phyloP scores from a whole-genome alignment of 2,797 vertebrate species.

The Cirrhinus mrigala region DNA sequence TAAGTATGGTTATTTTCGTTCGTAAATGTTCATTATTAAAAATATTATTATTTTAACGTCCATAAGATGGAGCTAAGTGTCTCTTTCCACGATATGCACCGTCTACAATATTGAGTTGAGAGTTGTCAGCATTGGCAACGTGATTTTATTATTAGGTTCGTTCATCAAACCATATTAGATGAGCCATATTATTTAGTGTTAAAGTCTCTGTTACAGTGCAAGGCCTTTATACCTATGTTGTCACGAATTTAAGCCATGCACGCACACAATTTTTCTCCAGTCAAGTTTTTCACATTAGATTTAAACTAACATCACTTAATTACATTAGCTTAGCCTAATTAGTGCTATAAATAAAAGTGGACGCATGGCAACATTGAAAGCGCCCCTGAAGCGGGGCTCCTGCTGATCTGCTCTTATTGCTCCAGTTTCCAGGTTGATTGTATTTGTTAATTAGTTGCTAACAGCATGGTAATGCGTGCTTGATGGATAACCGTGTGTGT shows the following conservation, averaged over 20 bases:
- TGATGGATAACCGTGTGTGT: slow-evolving; percentile 78
- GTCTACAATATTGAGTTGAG: background rate
- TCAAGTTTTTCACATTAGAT: slow-evolving; percentile 9
- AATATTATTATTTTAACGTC: slow-evolving; percentile 25
- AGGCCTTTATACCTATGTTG: background rate
- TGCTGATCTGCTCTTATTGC: slow-evolving; percentile 71
- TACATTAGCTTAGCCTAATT: slow-evolving; percentile 58
- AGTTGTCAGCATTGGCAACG: background rate
- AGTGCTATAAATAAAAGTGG: slow-evolving; percentile 56
- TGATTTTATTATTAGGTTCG: background rate
- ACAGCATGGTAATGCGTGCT: slow-evolving; percentile 77
- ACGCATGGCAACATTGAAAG: slow-evolving; percentile 29
- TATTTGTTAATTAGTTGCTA: slow-evolving; percentile 84
- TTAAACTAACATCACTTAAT: slow-evolving; percentile 37
- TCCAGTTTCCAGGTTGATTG: slow-evolving; percentile 76
- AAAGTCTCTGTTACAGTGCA: background rate
- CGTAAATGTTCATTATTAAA: background rate
- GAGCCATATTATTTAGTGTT: background rate
- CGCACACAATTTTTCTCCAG: background rate
- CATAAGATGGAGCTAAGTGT: slow-evolving; percentile 60
- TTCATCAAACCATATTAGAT: background rate
- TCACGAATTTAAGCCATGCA: background rate
- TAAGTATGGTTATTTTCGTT: background rate
- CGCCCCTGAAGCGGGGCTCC: slow-evolving; percentile 66
- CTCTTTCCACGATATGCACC: background rate